A percentile compares a stretch with the other conserved stretches of the same genome.
These are phyloP conservation scores for Atractosteus spatula DNA, from an alignment of 2,113 vertebrate genomes.

Conservation along the genomic window DNA sequence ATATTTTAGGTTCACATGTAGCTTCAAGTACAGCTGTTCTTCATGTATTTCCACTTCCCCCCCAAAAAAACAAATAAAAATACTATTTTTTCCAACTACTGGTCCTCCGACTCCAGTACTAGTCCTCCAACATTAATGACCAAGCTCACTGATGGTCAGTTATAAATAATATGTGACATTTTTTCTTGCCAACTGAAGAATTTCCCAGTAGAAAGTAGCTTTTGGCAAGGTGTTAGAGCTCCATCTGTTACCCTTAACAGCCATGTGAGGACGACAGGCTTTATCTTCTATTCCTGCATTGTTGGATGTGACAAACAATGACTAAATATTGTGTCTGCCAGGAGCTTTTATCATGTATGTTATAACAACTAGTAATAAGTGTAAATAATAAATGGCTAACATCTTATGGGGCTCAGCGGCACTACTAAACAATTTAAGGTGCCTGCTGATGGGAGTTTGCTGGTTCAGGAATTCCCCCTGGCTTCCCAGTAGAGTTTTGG, in stretches of 20 bases:
- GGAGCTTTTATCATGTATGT: slow-evolving; percentile 83
- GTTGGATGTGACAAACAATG: slow-evolving; percentile 75
- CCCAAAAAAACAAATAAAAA: neutral
- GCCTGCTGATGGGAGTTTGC: slow-evolving; percentile 78
- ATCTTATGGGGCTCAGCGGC: slow-evolving; percentile 71
- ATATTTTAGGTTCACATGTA: neutral
- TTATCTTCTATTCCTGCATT: slow-evolving; percentile 34
- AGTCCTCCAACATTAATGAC: neutral
- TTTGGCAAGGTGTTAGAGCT: slow-evolving; percentile 39
- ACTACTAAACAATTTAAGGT: slow-evolving; percentile 80
- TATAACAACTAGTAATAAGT: slow-evolving; percentile 86
- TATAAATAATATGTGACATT: slow-evolving; percentile 7
- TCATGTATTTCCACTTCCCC: too few relatives aligned
- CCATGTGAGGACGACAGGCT: slow-evolving; percentile 8
- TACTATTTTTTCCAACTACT: neutral
- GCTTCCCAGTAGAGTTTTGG: slow-evolving; percentile 90
- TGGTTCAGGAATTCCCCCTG: slow-evolving; percentile 76
- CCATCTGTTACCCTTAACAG: slow-evolving; percentile 39
- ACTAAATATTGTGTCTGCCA: slow-evolving; percentile 75
- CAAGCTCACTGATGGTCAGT: slow-evolving; percentile 26
- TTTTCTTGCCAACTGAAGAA: slow-evolving; percentile 26
- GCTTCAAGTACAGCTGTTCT: neutral
- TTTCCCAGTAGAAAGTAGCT: slow-evolving; percentile 39
- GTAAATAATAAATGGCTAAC: slow-evolving; percentile 88
- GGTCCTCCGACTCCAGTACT: neutral